Evolutionary conservation across 2,888 invertebrate genomes (phyloP).

Genomic region (Hirtodrosophila trivittata): DNA sequence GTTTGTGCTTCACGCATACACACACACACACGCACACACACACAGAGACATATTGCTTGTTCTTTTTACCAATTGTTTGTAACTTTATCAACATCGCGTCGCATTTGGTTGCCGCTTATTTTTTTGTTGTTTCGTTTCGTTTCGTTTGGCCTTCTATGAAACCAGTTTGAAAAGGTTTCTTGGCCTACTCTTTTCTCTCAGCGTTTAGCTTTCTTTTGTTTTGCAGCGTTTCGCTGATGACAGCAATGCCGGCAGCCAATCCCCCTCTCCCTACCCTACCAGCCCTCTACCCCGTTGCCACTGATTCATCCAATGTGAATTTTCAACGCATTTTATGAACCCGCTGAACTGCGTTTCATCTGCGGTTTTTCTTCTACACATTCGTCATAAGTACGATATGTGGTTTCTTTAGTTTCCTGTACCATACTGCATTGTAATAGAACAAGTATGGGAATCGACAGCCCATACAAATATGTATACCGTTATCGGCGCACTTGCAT

Average conservation of each 20-base stretch:
- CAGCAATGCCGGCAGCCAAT: constrained; percentile 61
- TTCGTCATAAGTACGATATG: constrained; percentile 33
- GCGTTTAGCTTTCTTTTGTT: constrained; percentile 72
- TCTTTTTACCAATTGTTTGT: constrained; percentile 55
- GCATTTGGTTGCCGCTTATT: constrained; percentile 32
- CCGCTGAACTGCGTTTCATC: constrained; percentile 7
- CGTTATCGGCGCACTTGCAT: constrained; percentile 27
- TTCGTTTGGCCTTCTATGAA: constrained; percentile 66
- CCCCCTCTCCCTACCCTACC: background rate
- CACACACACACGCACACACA: constrained; percentile 3
- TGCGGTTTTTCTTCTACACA: constrained; percentile 24
- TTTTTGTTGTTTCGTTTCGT: constrained; percentile 12
- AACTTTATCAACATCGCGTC: constrained; percentile 48
- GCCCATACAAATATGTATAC: background rate
- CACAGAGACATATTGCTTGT: constrained; percentile 15
- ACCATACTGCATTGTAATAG: constrained; percentile 1
- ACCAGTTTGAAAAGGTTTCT: constrained; percentile 72
- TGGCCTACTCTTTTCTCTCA: constrained; percentile 58
- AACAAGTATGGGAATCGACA: constrained; percentile 17
- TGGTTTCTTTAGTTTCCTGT: constrained; percentile 21
- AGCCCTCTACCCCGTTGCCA: constrained; percentile 5
- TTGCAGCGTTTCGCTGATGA: constrained; percentile 70
- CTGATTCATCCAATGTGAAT: constrained; percentile 58
- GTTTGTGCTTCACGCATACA: constrained; percentile 17
- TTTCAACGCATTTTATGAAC: constrained; percentile 40